Base-by-base conservation (phyloP, 2,113 vertebrate genomes). In the Vimba vimba region DNA sequence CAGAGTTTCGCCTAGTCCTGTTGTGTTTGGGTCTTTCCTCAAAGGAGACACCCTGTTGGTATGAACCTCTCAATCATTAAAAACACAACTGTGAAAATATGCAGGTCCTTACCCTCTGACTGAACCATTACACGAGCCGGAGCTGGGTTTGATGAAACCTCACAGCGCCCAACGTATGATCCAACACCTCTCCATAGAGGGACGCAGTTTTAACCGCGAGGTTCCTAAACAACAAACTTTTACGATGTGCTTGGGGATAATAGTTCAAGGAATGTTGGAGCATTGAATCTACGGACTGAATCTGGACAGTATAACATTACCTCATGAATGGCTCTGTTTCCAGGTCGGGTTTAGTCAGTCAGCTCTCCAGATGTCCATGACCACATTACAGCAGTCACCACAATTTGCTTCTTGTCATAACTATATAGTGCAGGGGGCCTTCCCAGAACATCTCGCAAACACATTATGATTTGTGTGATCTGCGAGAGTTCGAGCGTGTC, bases 401-500 rank as follows among this genome's bases (percentile, higher is more conserved):
- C 91, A 92, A 80, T 93, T 92, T 91, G 90, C 89, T 90, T 91
- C 87, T 91, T 90, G 91, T 94, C 91, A 92, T 84, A 83, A 93
- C 87, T 90, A 88, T 69, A 82, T 36, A 91, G 89, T 88, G 86
- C 57, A 86, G 89, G 87, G 47, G 43, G 78, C 89, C 90, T 91
- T 89, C 79, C 71, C 90, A 90, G 87, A 85, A 62, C 84, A 81
- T 81, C 79, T 64, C 36, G 43, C 62, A 81, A 81, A 69, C 80
- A 30, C 59, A 60, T 39, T 23, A 43, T 27, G 79, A 71, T 79
- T 59, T 30, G 80, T 82, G 82, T 84, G 85, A 43, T 76, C 39
- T 66, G 73, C 36, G 11, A n/a, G 52, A 43, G n/a, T 73, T 59
- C 27, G 27, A 66, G 64, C 13, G 19, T 15, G 86, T 79, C 78